Evolutionary conservation across 1,140 invertebrate species (phyloP).

Genomic region (Aphelinus atriplicis): DNA sequence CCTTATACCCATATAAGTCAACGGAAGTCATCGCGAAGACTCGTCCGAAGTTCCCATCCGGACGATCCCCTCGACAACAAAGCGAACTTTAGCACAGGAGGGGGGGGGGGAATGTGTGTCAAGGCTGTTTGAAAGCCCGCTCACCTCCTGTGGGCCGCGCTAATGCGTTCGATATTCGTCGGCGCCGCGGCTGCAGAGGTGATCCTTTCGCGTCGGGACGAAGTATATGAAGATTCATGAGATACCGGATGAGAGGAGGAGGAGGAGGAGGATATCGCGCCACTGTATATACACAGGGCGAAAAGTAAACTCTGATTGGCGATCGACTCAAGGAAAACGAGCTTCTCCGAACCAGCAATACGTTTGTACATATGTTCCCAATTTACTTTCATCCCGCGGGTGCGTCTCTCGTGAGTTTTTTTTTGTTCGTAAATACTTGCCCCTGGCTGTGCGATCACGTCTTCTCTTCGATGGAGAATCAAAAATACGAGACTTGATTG

Average conservation of each 20-base stretch:
- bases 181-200: too few relatives aligned
- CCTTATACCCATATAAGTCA: background rate
- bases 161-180: background rate
- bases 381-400: too few relatives aligned
- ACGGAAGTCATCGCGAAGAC: slow-evolving; percentile 13
- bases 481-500: too few relatives aligned
- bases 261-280: too few relatives aligned
- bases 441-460: too few relatives aligned
- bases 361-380: too few relatives aligned
- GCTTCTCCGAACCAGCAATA: background rate
- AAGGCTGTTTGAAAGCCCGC: slow-evolving; percentile 29
- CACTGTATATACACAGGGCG: background rate
- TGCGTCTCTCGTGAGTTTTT: too few relatives aligned
- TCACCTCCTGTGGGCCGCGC: background rate
- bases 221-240: too few relatives aligned
- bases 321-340: slow-evolving; percentile 34
- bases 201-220: too few relatives aligned
- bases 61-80: slow-evolving; percentile 1
- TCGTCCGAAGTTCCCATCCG: slow-evolving; percentile 4
- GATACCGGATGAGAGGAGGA: too few relatives aligned
- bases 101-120: slow-evolving; percentile 23
- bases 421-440: too few relatives aligned
- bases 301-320: background rate
- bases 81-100: background rate
- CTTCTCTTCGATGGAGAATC: too few relatives aligned